Percentiles rank a stretch among this genome's conserved stretches.
Conservation (phyloP, 2,888 invertebrate genomes). For the Apamea crenata region DNA sequence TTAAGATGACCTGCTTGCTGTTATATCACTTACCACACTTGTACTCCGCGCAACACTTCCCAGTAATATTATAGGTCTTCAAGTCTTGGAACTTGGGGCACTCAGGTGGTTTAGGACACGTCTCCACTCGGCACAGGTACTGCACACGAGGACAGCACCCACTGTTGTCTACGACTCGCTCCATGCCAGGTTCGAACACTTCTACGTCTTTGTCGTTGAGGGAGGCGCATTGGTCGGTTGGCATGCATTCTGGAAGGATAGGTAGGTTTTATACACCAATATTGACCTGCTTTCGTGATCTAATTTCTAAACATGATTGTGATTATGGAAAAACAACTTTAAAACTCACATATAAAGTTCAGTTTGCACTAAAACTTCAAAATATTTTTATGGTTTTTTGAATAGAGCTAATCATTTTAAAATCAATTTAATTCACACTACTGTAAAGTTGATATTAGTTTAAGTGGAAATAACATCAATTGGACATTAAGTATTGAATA, state of each 20-base stretch:
- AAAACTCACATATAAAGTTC: no score
- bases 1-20: not conserved
- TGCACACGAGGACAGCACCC: slow-evolving; percentile 93
- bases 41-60: slow-evolving; percentile 92
- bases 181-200: slow-evolving; percentile 91
- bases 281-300: not conserved
- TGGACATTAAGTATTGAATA: no score
- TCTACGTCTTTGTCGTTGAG: slow-evolving; percentile 82
- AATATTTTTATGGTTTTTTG: no score
- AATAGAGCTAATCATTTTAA: no score
- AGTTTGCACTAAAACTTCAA: no score
- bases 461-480: no score
- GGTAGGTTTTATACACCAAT: not conserved
- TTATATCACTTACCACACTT: slow-evolving; percentile 59
- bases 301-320: no score
- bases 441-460: no score
- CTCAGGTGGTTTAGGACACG: slow-evolving; percentile 91
- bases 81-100: slow-evolving; percentile 91
- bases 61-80: slow-evolving; percentile 73
- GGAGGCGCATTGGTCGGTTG: slow-evolving; percentile 92
- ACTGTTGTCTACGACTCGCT: slow-evolving; percentile 79
- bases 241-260: slow-evolving; percentile 92
- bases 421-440: no score
- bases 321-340: no score
- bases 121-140: slow-evolving; percentile 91